Evolutionary conservation across 2,888 invertebrate species (phyloP).

Genomic region (Camponotus fellah): DNA sequence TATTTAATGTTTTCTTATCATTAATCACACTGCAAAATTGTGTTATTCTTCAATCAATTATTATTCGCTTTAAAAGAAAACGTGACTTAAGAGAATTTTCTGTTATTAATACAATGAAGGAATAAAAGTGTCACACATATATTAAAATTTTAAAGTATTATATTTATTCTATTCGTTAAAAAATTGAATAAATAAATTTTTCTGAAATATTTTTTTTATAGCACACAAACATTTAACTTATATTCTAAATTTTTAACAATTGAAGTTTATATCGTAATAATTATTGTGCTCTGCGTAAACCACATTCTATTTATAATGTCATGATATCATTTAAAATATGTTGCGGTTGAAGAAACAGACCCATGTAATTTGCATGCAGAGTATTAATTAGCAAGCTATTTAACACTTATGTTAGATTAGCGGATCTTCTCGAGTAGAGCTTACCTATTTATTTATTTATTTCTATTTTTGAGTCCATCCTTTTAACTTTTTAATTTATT

Average conservation of each 20-base stretch:
- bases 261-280: background rate
- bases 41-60: background rate
- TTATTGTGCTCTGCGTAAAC: background rate
- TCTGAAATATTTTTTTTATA: background rate
- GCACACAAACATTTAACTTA: background rate
- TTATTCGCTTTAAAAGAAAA: background rate
- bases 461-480: too few species aligned
- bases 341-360: background rate
- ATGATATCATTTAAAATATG: background rate
- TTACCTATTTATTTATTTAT: background rate
- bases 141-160: background rate
- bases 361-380: background rate
- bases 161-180: background rate
- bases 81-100: background rate
- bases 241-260: background rate
- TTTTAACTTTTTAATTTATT: too few species aligned
- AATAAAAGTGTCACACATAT: background rate
- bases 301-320: background rate
- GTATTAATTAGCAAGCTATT: conserved; percentile 13
- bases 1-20: conserved; percentile 38
- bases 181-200: background rate
- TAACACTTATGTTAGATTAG: conserved; percentile 1
- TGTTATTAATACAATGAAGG: background rate
- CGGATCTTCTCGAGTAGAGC: background rate
- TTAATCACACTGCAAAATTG: background rate